Evolutionary conservation across 1,140 invertebrate species (phyloP), one percentile per base, ranked within the genome.

Genomic region (Procambarus virginalis): DNA sequence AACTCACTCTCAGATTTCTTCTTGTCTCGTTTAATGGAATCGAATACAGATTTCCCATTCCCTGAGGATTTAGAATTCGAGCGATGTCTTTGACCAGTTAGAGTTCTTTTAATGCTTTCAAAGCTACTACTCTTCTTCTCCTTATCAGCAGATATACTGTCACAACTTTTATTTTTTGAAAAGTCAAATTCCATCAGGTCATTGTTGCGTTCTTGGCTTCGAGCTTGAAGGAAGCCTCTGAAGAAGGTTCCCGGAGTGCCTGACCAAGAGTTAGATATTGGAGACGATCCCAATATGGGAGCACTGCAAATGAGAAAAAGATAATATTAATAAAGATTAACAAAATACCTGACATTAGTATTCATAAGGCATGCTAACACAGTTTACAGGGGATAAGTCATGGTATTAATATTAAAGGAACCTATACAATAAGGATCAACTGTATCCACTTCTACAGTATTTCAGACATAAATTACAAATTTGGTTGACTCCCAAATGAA

Each of bases 151-250:
- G 92, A 77, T n/a, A 92, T 91, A 55, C 84, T 85, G 79, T 91
- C 92, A 68, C 88, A 92, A 46, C 90, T 92, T 75, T 92, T 92
- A 81, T 92, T 92, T 79, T 89, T 92, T 12, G 86, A 78, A 70
- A 92, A 92, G 86, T 92, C 92, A n/a, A 92, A 83, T 46, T 91
- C 86, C 92, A 92, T 92, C 22, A 92, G 86, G 48, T 90, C 86
- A 22, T 89, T 78, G 76, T 89, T 88, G 4, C 89, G 87, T 79
- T 90, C 91, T 58, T 90, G 91, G 49, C 76, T 85, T 2, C 83
- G 91, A 6, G 84, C 77, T 49, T 91, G 88, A 46, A 91, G 84
- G 46, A 92, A 91, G 8, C 90, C 90, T 17, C 84, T 64, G 86
- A 92, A 92, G 78, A 91, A 91, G 8, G 83, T 85, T 8, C 92